Base-by-base conservation (phyloP, 2,888 invertebrate genomes). In the Leptinotarsa juncta region DNA sequence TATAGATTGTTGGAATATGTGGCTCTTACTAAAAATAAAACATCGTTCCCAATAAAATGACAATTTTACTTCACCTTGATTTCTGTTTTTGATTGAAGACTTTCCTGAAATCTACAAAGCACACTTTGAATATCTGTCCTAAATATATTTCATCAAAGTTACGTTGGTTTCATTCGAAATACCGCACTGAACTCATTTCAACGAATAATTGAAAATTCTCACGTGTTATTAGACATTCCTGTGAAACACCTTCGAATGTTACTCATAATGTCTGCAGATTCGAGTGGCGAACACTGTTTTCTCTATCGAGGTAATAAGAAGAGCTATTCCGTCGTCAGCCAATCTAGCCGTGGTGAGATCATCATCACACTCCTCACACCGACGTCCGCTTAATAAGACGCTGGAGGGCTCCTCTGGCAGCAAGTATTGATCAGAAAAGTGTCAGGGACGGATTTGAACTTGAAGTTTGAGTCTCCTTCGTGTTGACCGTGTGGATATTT, bases 371-470 rank as follows among this genome's bases (percentile, higher is more conserved):
- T 79, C 81, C 79, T 80, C 79, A 79, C 79, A 81, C 77, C 83
- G 83, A 82, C 84, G 55, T 50, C 55, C 81, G 81, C 83, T 82
- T 83, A 84, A 84, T 84, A 84, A 84, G 83, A 84, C 82, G 83
- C 82, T 81, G 79, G 82, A 83, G 82, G 83, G 62, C 81, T 84
- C 82, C 84, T 83, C 82, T 81, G 82, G 80, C 82, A 82, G 82
- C 80, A 78, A 78, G 83, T 84, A 84, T 84, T 83, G 84, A 84
- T 84, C 84, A 84, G 81, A 75, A 60, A 71, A 77, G 77, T 79
- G 76, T 74, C 74, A 78, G 78, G 80, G 77, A 75, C 77, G 78
- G 78, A 51, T 53, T 42, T 42, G 42, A 42, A 53, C 53, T 53
- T 53, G 51, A 51, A 51, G 51, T 51, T 51, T 51, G 16, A 51